Conservation (phyloP, 2,113 vertebrate genomes). For the Mesocricetus auratus region DNA sequence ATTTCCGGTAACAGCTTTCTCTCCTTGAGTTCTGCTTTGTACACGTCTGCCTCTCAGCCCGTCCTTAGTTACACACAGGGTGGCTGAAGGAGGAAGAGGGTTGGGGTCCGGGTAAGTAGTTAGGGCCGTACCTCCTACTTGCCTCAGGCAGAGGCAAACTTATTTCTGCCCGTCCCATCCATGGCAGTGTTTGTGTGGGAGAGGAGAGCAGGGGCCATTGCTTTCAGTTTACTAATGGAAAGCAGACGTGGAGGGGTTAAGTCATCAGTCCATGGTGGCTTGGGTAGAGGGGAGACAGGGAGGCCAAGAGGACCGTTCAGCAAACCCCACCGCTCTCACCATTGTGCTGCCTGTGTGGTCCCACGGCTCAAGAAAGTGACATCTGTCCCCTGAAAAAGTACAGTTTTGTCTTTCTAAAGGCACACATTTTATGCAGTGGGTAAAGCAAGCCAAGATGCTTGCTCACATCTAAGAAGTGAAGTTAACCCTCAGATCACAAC, state of each 20-base stretch:
- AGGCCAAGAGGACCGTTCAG: neutral
- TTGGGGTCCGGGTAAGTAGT: too few species aligned
- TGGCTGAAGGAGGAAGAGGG: neutral
- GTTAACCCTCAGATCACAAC: neutral
- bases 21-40: neutral
- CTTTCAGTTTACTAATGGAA: conserved; percentile 58
- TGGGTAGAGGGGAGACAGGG: neutral
- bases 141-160: neutral
- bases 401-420: conserved; percentile 36
- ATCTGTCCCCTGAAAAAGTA: neutral
- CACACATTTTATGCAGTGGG: neutral
- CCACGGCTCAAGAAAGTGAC: neutral
- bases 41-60: neutral
- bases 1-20: conserved; percentile 1
- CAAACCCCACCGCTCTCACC: neutral
- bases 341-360: conserved; percentile 68
- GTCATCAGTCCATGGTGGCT: conserved; percentile 16
- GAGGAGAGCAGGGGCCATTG: conserved; percentile 28
- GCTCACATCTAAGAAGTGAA: conserved; percentile 20
- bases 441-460: conserved; percentile 26
- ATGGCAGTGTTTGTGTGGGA: neutral
- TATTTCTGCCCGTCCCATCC: neutral
- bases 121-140: neutral
- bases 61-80: neutral
- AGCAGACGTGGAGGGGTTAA: conserved; percentile 50